Conservation (phyloP, 2,797 vertebrate species). For the Hyperoplus lanceolatus region DNA sequence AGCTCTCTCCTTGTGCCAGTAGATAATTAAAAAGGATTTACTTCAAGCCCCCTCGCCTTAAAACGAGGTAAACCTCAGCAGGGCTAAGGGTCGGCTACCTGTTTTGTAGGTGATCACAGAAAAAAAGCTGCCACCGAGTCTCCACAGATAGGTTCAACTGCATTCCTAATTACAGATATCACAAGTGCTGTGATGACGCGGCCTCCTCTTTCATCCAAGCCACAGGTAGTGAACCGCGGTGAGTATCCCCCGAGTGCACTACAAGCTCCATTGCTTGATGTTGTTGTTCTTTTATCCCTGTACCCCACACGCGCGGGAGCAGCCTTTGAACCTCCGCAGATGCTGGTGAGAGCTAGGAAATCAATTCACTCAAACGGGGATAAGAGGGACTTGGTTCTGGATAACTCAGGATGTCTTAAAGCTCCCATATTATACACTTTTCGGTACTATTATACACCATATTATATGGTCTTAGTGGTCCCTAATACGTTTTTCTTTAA, state of each 20-base stretch:
- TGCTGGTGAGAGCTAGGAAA: conserved; percentile 72
- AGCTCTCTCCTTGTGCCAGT: conserved; percentile 44
- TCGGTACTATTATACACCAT: too few species aligned
- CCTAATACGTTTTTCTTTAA: too few species aligned
- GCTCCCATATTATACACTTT: too few species aligned
- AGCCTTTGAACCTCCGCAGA: conserved; percentile 73
- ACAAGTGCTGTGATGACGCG: conserved; percentile 26
- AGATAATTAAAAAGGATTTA: conserved; percentile 67
- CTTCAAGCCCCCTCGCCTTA: conserved; percentile 39
- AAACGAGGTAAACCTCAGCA: conserved; percentile 38
- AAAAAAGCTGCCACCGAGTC: conserved; percentile 24
- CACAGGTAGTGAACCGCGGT: conserved; percentile 47
- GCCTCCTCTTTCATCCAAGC: conserved; percentile 55
- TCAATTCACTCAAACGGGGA: conserved; percentile 81
- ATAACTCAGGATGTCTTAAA: conserved; percentile 74
- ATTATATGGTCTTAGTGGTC: too few species aligned
- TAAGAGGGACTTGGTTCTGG: conserved; percentile 80
- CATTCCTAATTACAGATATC: conserved; percentile 50
- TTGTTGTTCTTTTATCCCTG: conserved; percentile 73
- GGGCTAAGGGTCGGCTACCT: conserved; percentile 45
- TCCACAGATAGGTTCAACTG: conserved; percentile 17
- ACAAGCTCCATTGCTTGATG: conserved; percentile 55
- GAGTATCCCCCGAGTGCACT: conserved; percentile 55
- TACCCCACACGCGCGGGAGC: conserved; percentile 51
- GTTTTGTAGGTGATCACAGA: conserved; percentile 54